These are phyloP conservation scores for Ispidina picta DNA, from an alignment of 2,797 vertebrate species.

Conservation along the genomic window DNA sequence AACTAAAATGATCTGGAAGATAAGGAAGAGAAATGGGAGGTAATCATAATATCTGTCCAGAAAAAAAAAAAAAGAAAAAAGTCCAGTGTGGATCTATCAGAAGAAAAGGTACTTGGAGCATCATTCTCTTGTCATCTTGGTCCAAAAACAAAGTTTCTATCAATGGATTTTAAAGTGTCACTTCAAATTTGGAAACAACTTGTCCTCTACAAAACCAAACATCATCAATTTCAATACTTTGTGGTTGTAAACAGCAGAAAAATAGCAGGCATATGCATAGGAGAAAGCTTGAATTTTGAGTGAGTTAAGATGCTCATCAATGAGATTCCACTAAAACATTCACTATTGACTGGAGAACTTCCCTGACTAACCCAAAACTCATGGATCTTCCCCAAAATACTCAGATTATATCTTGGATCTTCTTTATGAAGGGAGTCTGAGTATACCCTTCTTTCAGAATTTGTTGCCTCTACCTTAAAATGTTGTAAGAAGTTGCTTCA, in stretches of 20 bases:
- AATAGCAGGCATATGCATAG: neutral
- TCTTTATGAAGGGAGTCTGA: neutral
- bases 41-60: neutral
- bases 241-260: neutral
- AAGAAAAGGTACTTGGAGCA: neutral
- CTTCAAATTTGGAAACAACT: neutral
- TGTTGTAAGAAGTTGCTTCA: neutral
- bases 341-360: neutral
- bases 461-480: neutral
- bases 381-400: neutral
- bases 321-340: neutral
- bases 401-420: neutral
- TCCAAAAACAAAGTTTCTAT: neutral
- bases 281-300: neutral
- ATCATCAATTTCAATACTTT: neutral
- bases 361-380: neutral
- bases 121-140: neutral
- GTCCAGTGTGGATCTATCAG: neutral
- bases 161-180: neutral
- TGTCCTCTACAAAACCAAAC: neutral
- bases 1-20: neutral
- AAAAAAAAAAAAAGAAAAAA: neutral
- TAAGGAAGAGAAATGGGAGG: neutral
- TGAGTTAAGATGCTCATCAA: neutral
- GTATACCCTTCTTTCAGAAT: neutral